phyloP scores from a whole-genome alignment of 2,888 invertebrate species.

The Rhamphomyia laevipes region DNA sequence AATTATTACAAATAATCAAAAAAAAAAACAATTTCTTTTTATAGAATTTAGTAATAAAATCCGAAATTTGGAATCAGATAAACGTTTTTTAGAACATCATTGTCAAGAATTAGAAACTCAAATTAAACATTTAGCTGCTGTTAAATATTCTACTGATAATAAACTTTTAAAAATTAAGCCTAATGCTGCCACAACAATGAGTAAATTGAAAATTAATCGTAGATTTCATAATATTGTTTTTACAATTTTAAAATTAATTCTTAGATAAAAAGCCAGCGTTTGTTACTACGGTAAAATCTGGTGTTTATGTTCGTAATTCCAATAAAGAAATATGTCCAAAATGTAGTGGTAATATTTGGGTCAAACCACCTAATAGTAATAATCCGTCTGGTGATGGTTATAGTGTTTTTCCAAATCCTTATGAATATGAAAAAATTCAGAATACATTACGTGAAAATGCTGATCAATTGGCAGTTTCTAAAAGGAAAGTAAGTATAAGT shows the following conservation, averaged over 20 bases:
- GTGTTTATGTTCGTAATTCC: slow-evolving; percentile 22
- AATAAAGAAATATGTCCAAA: slow-evolving; percentile 26
- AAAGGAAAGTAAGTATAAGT: slow-evolving; percentile 32
- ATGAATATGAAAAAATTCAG: slow-evolving; percentile 33
- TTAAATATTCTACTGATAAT: slow-evolving; percentile 39
- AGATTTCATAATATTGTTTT: not conserved
- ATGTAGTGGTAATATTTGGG: slow-evolving; percentile 26
- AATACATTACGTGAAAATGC: slow-evolving; percentile 36
- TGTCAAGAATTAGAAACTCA: slow-evolving; percentile 38
- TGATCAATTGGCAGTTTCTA: slow-evolving; percentile 37
- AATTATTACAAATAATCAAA: not conserved
- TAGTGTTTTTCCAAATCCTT: slow-evolving; percentile 3
- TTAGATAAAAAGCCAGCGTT: slow-evolving; percentile 31
- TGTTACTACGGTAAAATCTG: slow-evolving; percentile 32
- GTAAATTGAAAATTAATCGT: too few species aligned
- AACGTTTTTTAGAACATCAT: slow-evolving; percentile 39
- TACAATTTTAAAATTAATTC: not conserved
- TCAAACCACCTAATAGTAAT: slow-evolving; percentile 25
- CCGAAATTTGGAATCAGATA: slow-evolving; percentile 43
- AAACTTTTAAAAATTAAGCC: slow-evolving; percentile 24
- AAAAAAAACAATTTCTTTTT: slow-evolving; percentile 9
- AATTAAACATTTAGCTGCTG: slow-evolving; percentile 38
- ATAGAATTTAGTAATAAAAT: slow-evolving; percentile 42
- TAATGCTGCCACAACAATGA: slow-evolving; percentile 18
- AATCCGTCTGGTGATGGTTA: slow-evolving; percentile 17